Evolutionary conservation across 2,888 invertebrate genomes (phyloP).

Genomic region (Cephus spinipes): DNA sequence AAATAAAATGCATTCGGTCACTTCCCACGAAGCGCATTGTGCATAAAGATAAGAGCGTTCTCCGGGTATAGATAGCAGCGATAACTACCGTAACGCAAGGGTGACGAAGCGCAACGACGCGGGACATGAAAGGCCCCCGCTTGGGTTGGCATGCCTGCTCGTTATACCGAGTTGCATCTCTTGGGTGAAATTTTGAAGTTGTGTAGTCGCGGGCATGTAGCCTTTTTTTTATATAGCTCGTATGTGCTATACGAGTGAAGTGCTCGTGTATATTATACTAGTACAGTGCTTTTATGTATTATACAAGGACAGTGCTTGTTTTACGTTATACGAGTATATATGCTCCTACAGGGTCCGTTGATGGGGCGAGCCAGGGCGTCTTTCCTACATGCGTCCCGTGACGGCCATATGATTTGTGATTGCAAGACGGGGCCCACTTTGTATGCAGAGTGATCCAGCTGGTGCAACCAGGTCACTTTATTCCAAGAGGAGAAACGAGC

Average conservation of each 20-base stretch:
- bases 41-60: neutral
- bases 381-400: neutral
- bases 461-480: conserved; percentile 18
- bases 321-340: neutral
- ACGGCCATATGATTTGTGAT: conserved; percentile 22
- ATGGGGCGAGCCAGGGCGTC: neutral
- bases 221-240: neutral
- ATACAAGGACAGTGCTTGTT: too few species aligned
- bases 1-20: neutral
- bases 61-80: conserved; percentile 20
- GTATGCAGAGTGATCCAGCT: conserved; percentile 35
- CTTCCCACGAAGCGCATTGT: neutral
- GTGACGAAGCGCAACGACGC: conserved; percentile 30
- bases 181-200: neutral
- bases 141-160: neutral
- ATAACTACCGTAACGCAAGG: conserved; percentile 25
- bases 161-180: neutral
- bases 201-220: neutral
- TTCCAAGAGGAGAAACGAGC: conserved; percentile 10
- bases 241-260: neutral
- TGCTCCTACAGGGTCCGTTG: neutral
- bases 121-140: conserved; percentile 31
- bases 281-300: neutral
- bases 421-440: conserved; percentile 32
- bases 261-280: too few species aligned